These are phyloP conservation scores for Dolichopus griseipennis DNA, from an alignment of 2,888 invertebrate species.

Conservation along the genomic window DNA sequence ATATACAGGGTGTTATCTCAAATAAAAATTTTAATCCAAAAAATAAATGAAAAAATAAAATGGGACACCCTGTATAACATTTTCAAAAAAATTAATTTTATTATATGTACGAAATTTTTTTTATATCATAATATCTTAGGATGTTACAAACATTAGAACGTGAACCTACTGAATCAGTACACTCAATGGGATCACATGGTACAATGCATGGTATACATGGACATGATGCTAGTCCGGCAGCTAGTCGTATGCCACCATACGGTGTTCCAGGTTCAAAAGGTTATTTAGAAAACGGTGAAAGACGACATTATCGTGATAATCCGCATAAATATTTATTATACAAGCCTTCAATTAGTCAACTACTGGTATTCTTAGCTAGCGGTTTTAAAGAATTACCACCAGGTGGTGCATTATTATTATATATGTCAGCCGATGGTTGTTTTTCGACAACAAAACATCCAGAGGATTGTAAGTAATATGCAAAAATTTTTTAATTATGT, in stretches of 20 bases:
- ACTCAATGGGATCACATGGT: constrained; percentile 41
- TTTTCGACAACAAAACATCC: constrained; percentile 74
- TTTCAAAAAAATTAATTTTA: no score
- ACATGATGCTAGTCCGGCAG: constrained; percentile 45
- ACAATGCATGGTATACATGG: constrained; percentile 42
- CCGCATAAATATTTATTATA: constrained; percentile 95
- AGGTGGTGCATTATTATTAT: constrained; percentile 82
- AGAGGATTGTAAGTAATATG: constrained; percentile 65
- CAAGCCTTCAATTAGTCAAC: constrained; percentile 88
- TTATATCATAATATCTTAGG: constrained; percentile 38
- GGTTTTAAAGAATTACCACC: constrained; percentile 89
- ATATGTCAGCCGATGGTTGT: constrained; percentile 88
- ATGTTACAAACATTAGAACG: constrained; percentile 92
- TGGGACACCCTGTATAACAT: no score
- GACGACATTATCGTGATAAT: constrained; percentile 68
- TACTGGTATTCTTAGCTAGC: constrained; percentile 83
- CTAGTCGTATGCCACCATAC: constrained; percentile 45
- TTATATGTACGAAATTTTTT: no score
- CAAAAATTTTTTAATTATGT: not conserved
- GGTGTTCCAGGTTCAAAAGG: constrained; percentile 48
- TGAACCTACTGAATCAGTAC: constrained; percentile 75
- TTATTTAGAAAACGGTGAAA: constrained; percentile 64
- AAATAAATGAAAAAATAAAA: no score
- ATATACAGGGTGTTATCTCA: no score
- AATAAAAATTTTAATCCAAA: not conserved